phyloP scores from a whole-genome alignment of 2,113 vertebrate genomes.

The Phaethon lepturus region DNA sequence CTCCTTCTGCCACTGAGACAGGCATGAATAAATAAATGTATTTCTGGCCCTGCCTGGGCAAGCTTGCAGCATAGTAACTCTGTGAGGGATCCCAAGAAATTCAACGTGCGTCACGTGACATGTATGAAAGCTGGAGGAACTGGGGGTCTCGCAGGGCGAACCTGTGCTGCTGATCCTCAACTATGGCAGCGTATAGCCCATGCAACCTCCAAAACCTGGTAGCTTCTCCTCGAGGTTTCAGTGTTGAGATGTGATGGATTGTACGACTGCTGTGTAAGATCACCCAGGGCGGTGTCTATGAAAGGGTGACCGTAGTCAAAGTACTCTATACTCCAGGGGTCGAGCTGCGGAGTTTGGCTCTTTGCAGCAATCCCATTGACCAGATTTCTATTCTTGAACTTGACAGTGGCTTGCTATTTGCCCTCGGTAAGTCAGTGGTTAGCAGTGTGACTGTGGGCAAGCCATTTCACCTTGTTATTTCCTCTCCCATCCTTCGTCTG shows the following conservation, averaged over 20 bases:
- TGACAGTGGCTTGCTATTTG: neutral
- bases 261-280: neutral
- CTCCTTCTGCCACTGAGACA: neutral
- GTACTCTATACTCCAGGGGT: neutral
- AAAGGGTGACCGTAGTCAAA: neutral
- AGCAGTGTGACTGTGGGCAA: neutral
- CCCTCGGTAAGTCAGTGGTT: neutral
- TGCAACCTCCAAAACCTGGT: neutral
- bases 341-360: neutral
- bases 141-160: neutral
- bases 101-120: fast-evolving
- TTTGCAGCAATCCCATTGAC: neutral
- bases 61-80: neutral
- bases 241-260: neutral
- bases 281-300: neutral
- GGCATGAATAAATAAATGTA: neutral
- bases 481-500: neutral
- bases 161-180: neutral
- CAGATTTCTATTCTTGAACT: neutral
- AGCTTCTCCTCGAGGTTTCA: neutral
- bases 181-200: neutral
- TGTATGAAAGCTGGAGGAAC: neutral
- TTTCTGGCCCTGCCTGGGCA: neutral
- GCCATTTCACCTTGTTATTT: neutral
- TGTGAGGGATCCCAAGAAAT: neutral